Base-by-base conservation (phyloP, 2,113 vertebrate species). In the Telmatochromis sp. region DNA sequence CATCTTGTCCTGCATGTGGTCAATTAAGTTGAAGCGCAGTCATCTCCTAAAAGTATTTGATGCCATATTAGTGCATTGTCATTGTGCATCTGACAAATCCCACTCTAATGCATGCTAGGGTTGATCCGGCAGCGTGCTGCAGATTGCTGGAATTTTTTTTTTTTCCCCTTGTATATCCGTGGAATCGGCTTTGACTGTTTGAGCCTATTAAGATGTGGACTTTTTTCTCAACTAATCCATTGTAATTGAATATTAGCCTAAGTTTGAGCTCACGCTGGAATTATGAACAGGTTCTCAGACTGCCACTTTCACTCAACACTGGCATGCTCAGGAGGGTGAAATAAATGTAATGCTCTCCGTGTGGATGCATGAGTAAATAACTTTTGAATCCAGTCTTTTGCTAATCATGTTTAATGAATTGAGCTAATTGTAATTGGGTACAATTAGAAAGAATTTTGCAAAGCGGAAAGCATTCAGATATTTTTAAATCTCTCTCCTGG, bases 211-310 rank as follows among this genome's bases (percentile, higher is more conserved):
- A 93, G 92, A 92, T 94, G 92, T 89, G 81, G 91, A 92, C 83
- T 89, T 93, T 92, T 81, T 80, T 80, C 82, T 81, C 83, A 85
- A 80, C 90, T 96, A 96, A 96, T 95, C 95, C 93, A 73, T 55
- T 80, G 88, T 94, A 96, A 97, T 96, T 96, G 94, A 95, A 96
- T 96, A 96, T 96, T 96, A 95, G 87, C 88, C 87, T 81, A 89
- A 91, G 86, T 95, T 95, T 93, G 82, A 95, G 92, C 91, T 91
- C 17, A 17, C 88, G 89, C 92, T 58, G 47, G 88, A 96, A 95
- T 94, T 94, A 91, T 90, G 87, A 84, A 89, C 84, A 80, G 91
- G 89, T 94, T 93, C 92, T 87, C 75, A 42, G 65, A 85, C 87
- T 85, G 78, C 54, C 87, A 89, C 87, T 93, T 88, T 91, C 81